Evolutionary conservation across 2,797 vertebrate genomes (phyloP).

Genomic region (Pteronotus mesoamericanus): DNA sequence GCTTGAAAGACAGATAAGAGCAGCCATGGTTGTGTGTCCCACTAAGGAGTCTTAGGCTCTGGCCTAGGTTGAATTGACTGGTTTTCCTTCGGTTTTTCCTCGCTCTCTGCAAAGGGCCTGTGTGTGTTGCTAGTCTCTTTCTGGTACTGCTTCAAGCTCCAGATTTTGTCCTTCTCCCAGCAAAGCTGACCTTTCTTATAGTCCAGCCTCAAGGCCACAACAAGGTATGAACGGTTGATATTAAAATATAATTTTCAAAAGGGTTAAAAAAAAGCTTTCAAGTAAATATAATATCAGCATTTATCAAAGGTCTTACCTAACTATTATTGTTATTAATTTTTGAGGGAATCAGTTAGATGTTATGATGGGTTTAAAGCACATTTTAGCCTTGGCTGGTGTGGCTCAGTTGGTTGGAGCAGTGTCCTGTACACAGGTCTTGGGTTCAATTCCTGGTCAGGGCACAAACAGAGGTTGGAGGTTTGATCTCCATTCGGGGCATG

Average conservation of each 20-base stretch:
- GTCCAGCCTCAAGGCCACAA: background rate
- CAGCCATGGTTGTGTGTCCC: background rate
- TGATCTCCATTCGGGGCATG: background rate
- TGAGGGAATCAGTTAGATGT: background rate
- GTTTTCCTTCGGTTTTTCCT: background rate
- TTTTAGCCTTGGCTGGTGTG: background rate
- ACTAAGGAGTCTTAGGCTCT: background rate
- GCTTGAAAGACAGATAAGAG: background rate
- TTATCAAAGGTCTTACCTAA: background rate
- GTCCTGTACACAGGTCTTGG: background rate
- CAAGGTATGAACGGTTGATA: background rate
- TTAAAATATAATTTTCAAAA: background rate
- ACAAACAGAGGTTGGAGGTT: background rate
- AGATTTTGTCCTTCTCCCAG: background rate
- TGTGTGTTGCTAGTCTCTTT: background rate
- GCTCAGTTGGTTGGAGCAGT: background rate
- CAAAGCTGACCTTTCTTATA: background rate
- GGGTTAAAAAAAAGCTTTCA: background rate
- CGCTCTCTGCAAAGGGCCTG: background rate
- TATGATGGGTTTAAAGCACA: background rate
- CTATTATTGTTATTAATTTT: conserved; percentile 3
- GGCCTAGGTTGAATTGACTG: background rate
- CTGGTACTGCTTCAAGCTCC: background rate
- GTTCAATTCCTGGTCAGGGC: background rate
- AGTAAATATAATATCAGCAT: background rate